Percentiles rank a stretch among this genome's conserved stretches.
Conservation (phyloP, 2,113 vertebrate species). For the Trochalopteron elliotii region DNA sequence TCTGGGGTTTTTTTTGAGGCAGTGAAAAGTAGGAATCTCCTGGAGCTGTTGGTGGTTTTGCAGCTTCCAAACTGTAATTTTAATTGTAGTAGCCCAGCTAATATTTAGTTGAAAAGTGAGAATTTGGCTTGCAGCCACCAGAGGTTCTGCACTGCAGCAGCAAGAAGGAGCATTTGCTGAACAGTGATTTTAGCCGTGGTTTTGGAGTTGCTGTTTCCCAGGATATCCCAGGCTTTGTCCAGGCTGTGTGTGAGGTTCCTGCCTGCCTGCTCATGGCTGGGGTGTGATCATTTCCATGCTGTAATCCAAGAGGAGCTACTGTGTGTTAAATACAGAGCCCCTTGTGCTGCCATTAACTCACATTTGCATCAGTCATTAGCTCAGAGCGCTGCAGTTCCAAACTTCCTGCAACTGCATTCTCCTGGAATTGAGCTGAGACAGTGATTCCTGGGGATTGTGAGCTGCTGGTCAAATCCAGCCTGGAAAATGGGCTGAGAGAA, state of each 20-base stretch:
- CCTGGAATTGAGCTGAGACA: not conserved
- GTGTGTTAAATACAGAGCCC: not conserved
- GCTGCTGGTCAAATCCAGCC: not conserved
- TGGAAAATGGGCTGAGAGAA: not conserved
- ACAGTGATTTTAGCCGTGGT: accelerated
- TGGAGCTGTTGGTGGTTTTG: not conserved
- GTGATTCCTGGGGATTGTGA: not conserved
- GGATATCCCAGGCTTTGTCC: not conserved
- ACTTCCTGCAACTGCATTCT: not conserved
- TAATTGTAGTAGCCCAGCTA: not conserved
- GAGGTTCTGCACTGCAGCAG: not conserved
- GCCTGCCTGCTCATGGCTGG: not conserved
- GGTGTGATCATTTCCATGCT: not conserved
- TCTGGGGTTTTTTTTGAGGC: not conserved
- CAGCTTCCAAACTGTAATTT: not conserved
- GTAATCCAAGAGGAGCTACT: conserved; percentile 10
- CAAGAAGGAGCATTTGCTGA: not conserved
- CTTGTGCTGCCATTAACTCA: not conserved
- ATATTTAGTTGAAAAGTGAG: not conserved
- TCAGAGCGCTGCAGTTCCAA: not conserved
- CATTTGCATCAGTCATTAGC: not conserved
- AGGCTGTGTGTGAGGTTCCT: not conserved
- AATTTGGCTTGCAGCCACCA: not conserved
- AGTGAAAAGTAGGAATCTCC: not conserved
- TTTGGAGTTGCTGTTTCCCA: not conserved